phyloP scores from a whole-genome alignment of 2,113 vertebrate genomes.

The Microcebus tavaratra region DNA sequence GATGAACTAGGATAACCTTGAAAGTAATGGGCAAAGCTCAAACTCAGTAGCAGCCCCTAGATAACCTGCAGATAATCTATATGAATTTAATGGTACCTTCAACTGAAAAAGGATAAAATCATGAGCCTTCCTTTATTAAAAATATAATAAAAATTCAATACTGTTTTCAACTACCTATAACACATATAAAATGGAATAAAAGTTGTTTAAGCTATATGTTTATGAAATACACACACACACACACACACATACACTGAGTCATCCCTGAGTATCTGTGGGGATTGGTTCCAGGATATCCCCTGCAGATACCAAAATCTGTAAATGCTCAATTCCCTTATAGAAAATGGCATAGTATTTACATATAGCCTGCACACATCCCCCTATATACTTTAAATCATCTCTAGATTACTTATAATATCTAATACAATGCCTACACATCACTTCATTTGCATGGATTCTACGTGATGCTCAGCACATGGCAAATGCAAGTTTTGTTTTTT shows the following conservation, averaged over 20 bases:
- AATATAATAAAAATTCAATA: background rate
- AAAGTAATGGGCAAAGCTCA: background rate
- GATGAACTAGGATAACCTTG: background rate
- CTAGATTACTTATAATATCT: background rate
- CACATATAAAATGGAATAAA: constrained; percentile 1
- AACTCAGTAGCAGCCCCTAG: background rate
- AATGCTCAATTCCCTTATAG: background rate
- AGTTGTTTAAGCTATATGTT: background rate
- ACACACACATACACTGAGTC: background rate
- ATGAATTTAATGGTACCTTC: background rate
- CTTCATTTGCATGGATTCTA: background rate
- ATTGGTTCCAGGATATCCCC: background rate
- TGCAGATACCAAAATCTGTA: background rate
- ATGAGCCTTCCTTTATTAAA: constrained; percentile 10
- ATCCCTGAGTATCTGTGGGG: background rate
- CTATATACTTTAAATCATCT: background rate
- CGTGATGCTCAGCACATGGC: background rate
- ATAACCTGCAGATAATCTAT: background rate
- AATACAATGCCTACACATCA: background rate
- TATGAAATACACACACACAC: background rate
- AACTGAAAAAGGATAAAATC: background rate
- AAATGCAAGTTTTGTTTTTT: background rate
- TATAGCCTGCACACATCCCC: background rate
- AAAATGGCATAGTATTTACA: background rate
- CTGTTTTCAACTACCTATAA: background rate